These are phyloP conservation scores for Oreochromis niloticus DNA, from an alignment of 2,113 vertebrate species.

Conservation along the genomic window DNA sequence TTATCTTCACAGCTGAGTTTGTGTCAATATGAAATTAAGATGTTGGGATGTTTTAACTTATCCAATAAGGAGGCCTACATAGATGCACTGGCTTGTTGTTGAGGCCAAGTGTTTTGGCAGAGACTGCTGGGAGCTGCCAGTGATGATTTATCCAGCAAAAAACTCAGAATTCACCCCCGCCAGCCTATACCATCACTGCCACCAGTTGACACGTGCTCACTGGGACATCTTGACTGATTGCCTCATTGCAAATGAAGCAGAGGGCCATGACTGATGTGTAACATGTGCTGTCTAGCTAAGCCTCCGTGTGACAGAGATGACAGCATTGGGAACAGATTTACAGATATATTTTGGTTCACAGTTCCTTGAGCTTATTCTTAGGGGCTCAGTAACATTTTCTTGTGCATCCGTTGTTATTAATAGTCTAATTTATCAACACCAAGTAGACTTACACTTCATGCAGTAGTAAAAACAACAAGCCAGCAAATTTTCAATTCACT, in stretches of 20 bases:
- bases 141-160: constrained; percentile 24
- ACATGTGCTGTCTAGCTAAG: neutral
- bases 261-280: constrained; percentile 38
- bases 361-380: neutral
- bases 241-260: constrained; percentile 34
- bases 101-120: constrained; percentile 24
- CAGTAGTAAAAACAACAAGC: neutral
- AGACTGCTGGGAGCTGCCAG: constrained; percentile 34
- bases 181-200: constrained; percentile 39
- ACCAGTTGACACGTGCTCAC: constrained; percentile 43
- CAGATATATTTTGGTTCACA: neutral
- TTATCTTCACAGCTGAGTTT: constrained; percentile 39
- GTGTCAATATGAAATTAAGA: constrained; percentile 28
- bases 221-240: constrained; percentile 56
- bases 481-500: neutral
- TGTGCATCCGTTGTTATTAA: neutral
- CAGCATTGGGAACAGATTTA: neutral
- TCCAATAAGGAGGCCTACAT: neutral
- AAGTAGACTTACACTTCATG: neutral
- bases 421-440: neutral
- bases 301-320: neutral
- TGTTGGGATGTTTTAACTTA: constrained; percentile 11
- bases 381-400: neutral
- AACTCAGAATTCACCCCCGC: neutral
- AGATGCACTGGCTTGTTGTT: neutral